Evolutionary conservation across 92 coral and sea anemone species (phyloP), one percentile per base, ranked within the genome.

Genomic region (Bergia sp.): DNA sequence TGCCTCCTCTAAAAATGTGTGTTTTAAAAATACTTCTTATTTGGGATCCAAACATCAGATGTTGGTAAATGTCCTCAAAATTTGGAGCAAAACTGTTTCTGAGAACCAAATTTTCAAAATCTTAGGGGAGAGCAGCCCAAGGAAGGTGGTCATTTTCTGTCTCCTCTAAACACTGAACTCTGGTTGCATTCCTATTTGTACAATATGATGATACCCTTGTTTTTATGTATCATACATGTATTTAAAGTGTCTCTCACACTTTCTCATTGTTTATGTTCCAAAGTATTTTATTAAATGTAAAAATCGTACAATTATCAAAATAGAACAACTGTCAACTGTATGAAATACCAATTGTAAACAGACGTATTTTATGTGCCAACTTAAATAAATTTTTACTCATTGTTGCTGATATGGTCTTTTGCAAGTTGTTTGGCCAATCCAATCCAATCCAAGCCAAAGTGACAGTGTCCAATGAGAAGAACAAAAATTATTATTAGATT

Each of bases 191-290:
- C 58, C 16, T 53, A 3, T 8, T 10, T 53, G 58, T 53, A 82
- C 87, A 84, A 37, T 71, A 84, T 47, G 43, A 29, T 71, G 77
- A 72, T 84, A 13, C n/a, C 11, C 47, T 11, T 42, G 61, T 72
- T 84, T 82, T 71, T 84, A 84, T 72, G 79, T 84, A 84, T 84
- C 77, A 84, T 84, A 84, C 67, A 16, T 84, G 87, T 84, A 71
- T 84, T 72, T 84, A 84, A 84, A 84, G 87, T 71, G 44, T 16
- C 58, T 18, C 23, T 8, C 10, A 18, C 87, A 45, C 66, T 71
- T 84, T 69, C 42, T 77, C 20, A 43, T 72, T 76, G 53, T 71
- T 84, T 21, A 74, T n/a, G 79, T 84, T 84, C 15, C 45, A 72
- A 47, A 84, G 67, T 45, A 84, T 84, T 69, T 69, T 84, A 72